A percentile compares a stretch with the other conserved stretches of the same genome.
These are phyloP conservation scores for Melinaea marsaeus DNA, from an alignment of 2,888 invertebrate genomes.

Conservation along the genomic window DNA sequence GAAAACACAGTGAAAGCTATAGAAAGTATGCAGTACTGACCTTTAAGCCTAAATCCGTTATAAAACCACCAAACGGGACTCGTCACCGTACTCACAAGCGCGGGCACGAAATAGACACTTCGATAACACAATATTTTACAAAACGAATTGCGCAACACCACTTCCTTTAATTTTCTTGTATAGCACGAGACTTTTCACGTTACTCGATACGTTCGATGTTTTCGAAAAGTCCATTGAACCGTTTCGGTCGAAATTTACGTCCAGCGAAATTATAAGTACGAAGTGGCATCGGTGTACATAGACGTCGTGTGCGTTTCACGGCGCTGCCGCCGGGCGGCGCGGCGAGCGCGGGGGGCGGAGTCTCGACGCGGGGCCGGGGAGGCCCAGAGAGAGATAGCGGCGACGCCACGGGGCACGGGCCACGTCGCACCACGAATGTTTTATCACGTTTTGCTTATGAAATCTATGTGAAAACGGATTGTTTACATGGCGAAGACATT, in stretches of 20 bases:
- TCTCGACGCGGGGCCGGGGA: conserved; percentile 60
- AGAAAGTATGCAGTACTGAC: conserved; percentile 45
- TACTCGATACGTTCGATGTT: conserved; percentile 68
- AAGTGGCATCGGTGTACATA: conserved; percentile 76
- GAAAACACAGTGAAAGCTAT: not conserved
- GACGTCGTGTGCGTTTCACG: conserved; percentile 62
- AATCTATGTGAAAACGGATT: conserved; percentile 61
- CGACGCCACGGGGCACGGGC: conserved; percentile 35
- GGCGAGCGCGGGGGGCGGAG: conserved; percentile 63
- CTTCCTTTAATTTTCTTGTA: conserved; percentile 57
- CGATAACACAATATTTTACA: conserved; percentile 63
- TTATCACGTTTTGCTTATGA: conserved; percentile 61
- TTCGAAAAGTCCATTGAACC: conserved; percentile 78
- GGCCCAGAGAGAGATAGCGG: conserved; percentile 41
- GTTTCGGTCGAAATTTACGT: conserved; percentile 77
- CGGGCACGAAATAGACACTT: conserved; percentile 69
- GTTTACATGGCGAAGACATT: conserved; percentile 66
- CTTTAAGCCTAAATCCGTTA: conserved; percentile 62
- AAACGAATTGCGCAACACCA: conserved; percentile 62
- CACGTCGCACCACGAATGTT: conserved; percentile 42
- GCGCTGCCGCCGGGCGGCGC: conserved; percentile 69
- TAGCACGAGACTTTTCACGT: conserved; percentile 63
- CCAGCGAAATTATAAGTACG: conserved; percentile 78
- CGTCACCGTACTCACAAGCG: conserved; percentile 66
- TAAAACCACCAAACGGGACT: conserved; percentile 63